A percentile compares a stretch with the other conserved stretches of the same genome.
Conservation (phyloP, 2,113 vertebrate species). For the Acrocephalus arundinaceus region DNA sequence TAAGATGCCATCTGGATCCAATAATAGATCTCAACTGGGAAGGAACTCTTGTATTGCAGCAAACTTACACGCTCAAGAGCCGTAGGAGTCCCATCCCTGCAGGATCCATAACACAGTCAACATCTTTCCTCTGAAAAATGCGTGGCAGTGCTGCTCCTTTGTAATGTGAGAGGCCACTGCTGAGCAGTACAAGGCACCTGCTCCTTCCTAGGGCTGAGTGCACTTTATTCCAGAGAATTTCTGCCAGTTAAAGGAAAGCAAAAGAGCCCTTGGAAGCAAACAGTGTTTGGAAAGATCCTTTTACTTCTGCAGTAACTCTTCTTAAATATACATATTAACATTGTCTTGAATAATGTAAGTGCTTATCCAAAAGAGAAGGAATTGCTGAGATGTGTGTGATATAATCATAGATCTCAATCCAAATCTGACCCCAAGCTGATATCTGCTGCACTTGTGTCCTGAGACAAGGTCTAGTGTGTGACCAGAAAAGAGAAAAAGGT, state of each 20-base stretch:
- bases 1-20: constrained; percentile 41
- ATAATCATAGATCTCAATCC: neutral
- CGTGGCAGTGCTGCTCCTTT: neutral
- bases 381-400: neutral
- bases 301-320: neutral
- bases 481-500: neutral
- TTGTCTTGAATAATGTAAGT: neutral
- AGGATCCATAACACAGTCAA: constrained; percentile 24
- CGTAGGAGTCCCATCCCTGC: neutral
- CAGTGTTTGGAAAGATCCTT: neutral
- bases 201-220: neutral
- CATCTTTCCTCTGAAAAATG: neutral
- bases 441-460: neutral
- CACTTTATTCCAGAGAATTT: neutral
- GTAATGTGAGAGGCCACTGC: constrained; percentile 17
- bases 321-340: rapidly evolving
- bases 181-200: constrained; percentile 33
- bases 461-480: neutral
- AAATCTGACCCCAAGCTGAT: neutral
- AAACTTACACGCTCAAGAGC: neutral
- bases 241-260: neutral
- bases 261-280: neutral
- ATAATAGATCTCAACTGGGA: constrained; percentile 7
- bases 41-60: constrained; percentile 7
- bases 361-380: neutral